Conservation (phyloP, 2,888 invertebrate genomes). For the Zeuzera pyrina region DNA sequence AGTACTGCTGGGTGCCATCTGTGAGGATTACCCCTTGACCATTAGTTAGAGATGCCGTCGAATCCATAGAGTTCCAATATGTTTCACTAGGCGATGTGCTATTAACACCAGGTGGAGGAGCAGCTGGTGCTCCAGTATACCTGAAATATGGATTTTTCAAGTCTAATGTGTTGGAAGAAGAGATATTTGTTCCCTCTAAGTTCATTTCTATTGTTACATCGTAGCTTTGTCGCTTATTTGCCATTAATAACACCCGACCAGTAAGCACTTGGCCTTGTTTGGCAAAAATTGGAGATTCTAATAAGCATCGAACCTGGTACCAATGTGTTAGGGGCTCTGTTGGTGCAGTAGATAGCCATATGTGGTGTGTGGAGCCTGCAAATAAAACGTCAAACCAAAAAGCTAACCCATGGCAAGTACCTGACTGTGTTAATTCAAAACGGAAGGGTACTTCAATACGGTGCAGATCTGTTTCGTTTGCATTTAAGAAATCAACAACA, state of each 20-base stretch:
- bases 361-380: conserved; percentile 88
- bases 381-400: conserved; percentile 99
- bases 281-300: conserved; percentile 94
- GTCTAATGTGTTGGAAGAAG: conserved; percentile 93
- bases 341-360: conserved; percentile 98
- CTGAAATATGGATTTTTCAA: conserved; percentile 99
- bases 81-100: conserved; percentile 94
- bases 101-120: conserved; percentile 93
- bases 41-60: conserved; percentile 71
- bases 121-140: conserved; percentile 93
- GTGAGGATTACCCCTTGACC: conserved; percentile 59
- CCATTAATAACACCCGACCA: conserved; percentile 89
- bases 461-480: conserved; percentile 94
- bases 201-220: conserved; percentile 97
- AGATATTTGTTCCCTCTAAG: conserved; percentile 89
- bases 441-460: conserved; percentile 95
- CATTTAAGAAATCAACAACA: conserved; percentile 93
- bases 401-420: conserved; percentile 96
- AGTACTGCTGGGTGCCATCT: conserved; percentile 56
- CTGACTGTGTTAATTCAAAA: conserved; percentile 93
- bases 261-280: conserved; percentile 94
- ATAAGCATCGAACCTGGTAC: conserved; percentile 98
- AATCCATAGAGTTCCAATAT: conserved; percentile 90
- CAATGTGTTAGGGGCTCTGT: conserved; percentile 99
- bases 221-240: conserved; percentile 98